Evolutionary conservation across 2,113 vertebrate genomes (phyloP).

Genomic region (Pycnonotus jocosus): DNA sequence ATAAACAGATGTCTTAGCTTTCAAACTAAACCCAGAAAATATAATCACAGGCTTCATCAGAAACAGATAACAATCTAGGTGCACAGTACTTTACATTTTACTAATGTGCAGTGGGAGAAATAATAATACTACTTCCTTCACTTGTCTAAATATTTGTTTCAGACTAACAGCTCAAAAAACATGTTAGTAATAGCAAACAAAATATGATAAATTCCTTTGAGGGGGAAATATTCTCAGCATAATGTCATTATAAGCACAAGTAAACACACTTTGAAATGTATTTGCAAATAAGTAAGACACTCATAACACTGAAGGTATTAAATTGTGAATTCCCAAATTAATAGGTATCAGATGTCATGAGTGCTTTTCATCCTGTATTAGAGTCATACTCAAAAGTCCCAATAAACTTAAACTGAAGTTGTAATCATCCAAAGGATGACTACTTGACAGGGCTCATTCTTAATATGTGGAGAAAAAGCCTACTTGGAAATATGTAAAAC

Average conservation of each 20-base stretch:
- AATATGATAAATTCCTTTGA: constrained; percentile 58
- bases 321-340: constrained; percentile 71
- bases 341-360: constrained; percentile 69
- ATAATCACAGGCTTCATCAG: constrained; percentile 76
- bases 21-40: constrained; percentile 78
- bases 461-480: background rate
- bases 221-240: constrained; percentile 45
- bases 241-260: constrained; percentile 67
- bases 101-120: constrained; percentile 74
- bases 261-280: constrained; percentile 65
- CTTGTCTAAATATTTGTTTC: constrained; percentile 78
- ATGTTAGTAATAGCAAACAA: constrained; percentile 64
- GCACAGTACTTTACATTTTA: constrained; percentile 68
- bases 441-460: constrained; percentile 35
- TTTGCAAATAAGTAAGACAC: constrained; percentile 56
- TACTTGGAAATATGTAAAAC: background rate
- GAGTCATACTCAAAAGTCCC: constrained; percentile 53
- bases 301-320: constrained; percentile 49
- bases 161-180: constrained; percentile 73
- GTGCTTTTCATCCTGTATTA: constrained; percentile 62
- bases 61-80: constrained; percentile 72
- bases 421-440: constrained; percentile 33
- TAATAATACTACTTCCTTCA: constrained; percentile 74
- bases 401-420: constrained; percentile 54
- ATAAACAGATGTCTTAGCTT: constrained; percentile 84